Evolutionary conservation across 2,113 vertebrate genomes (phyloP).

Genomic region (Eulacestoma nigropectus): DNA sequence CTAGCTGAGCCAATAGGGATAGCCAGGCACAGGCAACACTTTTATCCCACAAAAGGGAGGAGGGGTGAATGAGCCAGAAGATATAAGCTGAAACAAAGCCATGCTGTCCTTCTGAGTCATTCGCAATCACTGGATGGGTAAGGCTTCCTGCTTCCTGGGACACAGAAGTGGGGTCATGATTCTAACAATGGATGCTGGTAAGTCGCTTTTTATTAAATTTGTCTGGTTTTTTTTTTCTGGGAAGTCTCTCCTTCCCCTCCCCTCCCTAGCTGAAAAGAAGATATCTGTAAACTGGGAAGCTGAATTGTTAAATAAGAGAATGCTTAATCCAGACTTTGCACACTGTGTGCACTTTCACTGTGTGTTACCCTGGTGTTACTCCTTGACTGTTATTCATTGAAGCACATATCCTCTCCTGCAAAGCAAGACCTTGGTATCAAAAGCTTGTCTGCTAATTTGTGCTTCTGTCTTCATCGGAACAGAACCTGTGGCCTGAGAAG

Average conservation of each 20-base stretch:
- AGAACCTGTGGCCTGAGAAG: not conserved
- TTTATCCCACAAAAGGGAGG: conserved; percentile 54
- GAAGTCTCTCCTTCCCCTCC: not conserved
- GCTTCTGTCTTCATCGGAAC: not conserved
- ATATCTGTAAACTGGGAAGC: not conserved
- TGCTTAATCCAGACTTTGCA: not conserved
- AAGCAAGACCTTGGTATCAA: not conserved
- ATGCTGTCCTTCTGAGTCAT: conserved; percentile 60
- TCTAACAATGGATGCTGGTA: conserved; percentile 66
- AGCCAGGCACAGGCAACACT: conserved; percentile 37
- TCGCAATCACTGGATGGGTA: conserved; percentile 58
- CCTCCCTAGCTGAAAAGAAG: not conserved
- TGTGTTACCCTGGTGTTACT: not conserved
- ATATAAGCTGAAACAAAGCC: conserved; percentile 71
- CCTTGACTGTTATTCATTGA: not conserved
- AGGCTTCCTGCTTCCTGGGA: conserved; percentile 59
- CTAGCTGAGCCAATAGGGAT: conserved; percentile 57
- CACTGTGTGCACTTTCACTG: not conserved
- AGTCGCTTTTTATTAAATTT: conserved; percentile 16
- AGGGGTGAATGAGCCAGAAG: conserved; percentile 55
- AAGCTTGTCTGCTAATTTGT: not conserved
- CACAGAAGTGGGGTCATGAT: conserved; percentile 62
- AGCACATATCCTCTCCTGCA: not conserved
- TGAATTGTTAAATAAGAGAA: not conserved
- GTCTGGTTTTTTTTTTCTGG: not conserved